phyloP scores from a whole-genome alignment of 2,888 invertebrate genomes.

The Agelastica alni region DNA sequence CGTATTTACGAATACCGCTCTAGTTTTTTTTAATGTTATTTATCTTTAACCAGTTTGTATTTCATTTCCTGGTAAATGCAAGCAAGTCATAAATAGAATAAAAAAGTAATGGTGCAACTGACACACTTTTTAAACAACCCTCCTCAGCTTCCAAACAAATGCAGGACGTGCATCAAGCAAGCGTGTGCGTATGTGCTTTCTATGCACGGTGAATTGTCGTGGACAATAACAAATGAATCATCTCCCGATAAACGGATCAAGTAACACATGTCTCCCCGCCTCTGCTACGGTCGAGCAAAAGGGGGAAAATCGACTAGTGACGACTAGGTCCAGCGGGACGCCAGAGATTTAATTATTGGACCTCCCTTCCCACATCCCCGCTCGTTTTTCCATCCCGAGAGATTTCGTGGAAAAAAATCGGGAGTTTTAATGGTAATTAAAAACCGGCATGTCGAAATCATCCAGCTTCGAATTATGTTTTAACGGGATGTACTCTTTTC shows the following conservation, averaged over 20 bases:
- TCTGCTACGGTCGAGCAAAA: neutral
- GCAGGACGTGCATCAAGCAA: conserved; percentile 32
- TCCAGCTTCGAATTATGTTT: too few species aligned
- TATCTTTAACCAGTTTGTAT: too few species aligned
- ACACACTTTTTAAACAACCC: conserved; percentile 7
- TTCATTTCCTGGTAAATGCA: too few species aligned
- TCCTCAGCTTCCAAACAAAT: conserved; percentile 23
- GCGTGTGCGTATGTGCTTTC: conserved; percentile 36
- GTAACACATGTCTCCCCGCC: conserved; percentile 52
- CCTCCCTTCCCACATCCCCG: neutral
- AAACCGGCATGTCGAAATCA: neutral
- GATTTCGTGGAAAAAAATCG: neutral
- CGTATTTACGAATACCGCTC: too few species aligned
- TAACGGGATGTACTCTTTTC: too few species aligned
- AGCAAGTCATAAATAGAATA: too few species aligned
- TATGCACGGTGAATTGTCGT: conserved; percentile 44
- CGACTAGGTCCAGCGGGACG: conserved; percentile 1
- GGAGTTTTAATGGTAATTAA: neutral
- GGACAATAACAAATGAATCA: conserved; percentile 55
- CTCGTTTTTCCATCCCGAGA: neutral
- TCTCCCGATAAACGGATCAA: conserved; percentile 54
- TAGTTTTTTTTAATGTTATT: too few species aligned
- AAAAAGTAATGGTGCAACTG: conserved; percentile 8
- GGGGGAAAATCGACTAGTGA: conserved; percentile 3
- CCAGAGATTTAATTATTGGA: conserved; percentile 2